phyloP scores from a whole-genome alignment of 2,797 vertebrate species.

The Coregonus suidteri region DNA sequence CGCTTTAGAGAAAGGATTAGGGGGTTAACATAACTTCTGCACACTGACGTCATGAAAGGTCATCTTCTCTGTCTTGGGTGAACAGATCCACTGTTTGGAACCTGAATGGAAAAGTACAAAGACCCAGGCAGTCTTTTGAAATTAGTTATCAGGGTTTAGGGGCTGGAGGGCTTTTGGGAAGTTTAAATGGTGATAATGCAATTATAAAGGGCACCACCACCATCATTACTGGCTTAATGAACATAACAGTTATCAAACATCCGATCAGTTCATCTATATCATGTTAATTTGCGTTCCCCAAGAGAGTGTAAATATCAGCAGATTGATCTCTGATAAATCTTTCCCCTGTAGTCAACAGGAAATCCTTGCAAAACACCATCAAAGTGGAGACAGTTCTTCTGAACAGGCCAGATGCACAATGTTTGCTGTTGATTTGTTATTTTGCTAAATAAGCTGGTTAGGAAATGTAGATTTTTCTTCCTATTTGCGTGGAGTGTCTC shows the following conservation, averaged over 20 bases:
- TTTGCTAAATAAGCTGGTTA: conserved; percentile 47
- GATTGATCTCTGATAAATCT: background rate
- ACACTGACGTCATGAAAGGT: conserved; percentile 12
- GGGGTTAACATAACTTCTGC: conserved; percentile 4
- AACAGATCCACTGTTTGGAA: conserved; percentile 14
- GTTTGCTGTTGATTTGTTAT: conserved; percentile 51
- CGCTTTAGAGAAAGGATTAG: background rate
- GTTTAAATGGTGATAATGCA: conserved; percentile 1
- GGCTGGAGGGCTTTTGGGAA: background rate
- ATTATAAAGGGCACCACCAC: background rate
- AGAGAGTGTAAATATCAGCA: background rate
- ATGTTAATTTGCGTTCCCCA: background rate
- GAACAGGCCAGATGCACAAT: conserved; percentile 29
- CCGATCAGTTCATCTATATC: background rate
- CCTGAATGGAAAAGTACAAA: conserved; percentile 16
- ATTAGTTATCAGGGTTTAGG: background rate
- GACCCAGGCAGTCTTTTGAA: conserved; percentile 17
- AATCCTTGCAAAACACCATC: conserved; percentile 21
- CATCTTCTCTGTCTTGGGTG: background rate
- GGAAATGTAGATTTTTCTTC: conserved; percentile 24
- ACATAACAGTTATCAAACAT: background rate
- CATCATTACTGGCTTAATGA: background rate
- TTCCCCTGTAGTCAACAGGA: background rate
- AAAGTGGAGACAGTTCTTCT: conserved; percentile 20
- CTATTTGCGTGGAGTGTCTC: conserved; percentile 41